Evolutionary conservation across 2,113 vertebrate genomes (phyloP).

Genomic region (Rhabdornis inornatus): DNA sequence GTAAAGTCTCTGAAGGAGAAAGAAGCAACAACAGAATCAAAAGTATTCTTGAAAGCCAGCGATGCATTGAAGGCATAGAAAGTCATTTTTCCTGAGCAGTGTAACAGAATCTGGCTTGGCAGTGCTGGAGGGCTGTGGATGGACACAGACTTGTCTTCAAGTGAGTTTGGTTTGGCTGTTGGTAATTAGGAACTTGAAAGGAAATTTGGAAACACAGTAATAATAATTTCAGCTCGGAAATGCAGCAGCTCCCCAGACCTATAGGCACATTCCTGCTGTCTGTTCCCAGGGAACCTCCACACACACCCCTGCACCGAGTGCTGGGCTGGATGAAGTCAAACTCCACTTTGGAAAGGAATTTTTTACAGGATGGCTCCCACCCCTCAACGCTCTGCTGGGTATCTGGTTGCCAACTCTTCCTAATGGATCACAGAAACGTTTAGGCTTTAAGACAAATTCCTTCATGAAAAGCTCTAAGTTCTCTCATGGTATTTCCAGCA

Average conservation of each 20-base stretch:
- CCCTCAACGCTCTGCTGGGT: neutral
- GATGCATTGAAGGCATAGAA: neutral
- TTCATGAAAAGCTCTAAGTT: neutral
- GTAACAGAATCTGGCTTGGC: constrained; percentile 23
- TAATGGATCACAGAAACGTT: neutral
- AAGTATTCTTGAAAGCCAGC: neutral
- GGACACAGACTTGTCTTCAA: constrained; percentile 12
- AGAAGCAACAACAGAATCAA: neutral
- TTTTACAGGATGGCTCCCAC: neutral
- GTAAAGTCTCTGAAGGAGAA: constrained; percentile 3
- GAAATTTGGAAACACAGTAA: neutral
- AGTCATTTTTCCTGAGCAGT: neutral
- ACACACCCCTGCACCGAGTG: neutral
- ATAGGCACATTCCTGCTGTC: neutral
- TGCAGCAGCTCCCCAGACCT: neutral
- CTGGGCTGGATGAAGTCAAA: neutral
- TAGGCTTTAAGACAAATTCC: neutral
- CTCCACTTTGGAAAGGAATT: neutral
- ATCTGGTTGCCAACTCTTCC: neutral
- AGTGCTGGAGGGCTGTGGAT: neutral
- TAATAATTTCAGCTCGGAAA: neutral
- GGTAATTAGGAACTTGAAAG: constrained; percentile 32
- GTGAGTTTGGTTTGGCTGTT: constrained; percentile 35
- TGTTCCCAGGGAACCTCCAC: neutral
- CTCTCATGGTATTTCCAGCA: neutral